Evolutionary conservation across 2,113 vertebrate species (phyloP), one percentile per base, ranked within the genome.

Genomic region (Nerophis ophidion): DNA sequence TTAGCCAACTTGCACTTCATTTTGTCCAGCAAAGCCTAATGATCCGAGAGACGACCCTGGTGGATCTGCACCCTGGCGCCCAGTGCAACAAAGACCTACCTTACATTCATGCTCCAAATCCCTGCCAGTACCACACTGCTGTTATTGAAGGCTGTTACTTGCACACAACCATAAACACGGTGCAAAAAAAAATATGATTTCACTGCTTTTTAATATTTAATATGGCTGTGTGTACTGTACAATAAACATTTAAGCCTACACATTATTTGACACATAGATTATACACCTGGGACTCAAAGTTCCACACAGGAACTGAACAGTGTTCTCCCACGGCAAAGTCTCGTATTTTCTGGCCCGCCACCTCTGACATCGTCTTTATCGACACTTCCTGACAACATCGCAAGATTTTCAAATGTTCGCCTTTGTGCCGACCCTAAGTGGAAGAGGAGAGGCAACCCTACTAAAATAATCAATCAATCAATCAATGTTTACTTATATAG

Each of bases 1-100:
- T 69, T 66, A 71, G 60, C 64, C 55, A 65, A 81, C 70, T 74
- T 67, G 60, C 68, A 70, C 62, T 66, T 62, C 65, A 58, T 81
- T 73, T 71, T 61, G 58, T 74, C 33, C 35, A 66, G 48, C 14
- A 34, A 13, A 36, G 59, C 54, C 13, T 63, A 16, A 49, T 66
- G 50, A 62, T 65, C 60, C 63, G 1, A n/a, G 51, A 35, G 7
- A 58, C 7, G 54, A 1, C 54, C 7, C 40, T 48, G 65, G 47
- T 26, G n/a, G 64, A 62, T 42, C 48, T 46, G 50, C 51, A 65
- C 52, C 35, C 44, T 19, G 33, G 34, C 1, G 6, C 59, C 49
- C 47, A 33, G 9, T 15, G 50, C 38, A 11, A 3, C 56, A 61
- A 10, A 17, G 9, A 65, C 60, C 15, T 61, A 58, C 55, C 74